Base-by-base conservation (phyloP, 2,113 vertebrate species). In the Oceanodroma tethys region DNA sequence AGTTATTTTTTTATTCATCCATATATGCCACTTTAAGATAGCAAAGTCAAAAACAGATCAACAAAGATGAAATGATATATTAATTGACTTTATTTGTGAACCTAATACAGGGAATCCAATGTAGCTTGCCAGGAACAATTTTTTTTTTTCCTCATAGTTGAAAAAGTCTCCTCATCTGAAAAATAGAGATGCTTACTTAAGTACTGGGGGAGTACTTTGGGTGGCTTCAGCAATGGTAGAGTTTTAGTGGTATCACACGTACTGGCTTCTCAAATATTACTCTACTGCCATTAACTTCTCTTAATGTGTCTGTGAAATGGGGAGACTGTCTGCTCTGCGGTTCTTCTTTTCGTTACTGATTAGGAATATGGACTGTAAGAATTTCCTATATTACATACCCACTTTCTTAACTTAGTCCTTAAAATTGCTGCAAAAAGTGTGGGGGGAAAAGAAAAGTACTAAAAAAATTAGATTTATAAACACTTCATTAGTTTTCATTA, bases 361-460 rank as follows among this genome's bases (percentile, higher is more conserved):
- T 8, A 72, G 32, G 27, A 66, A 38, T 50, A 36, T 45, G n/a
- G 5, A n/a, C 17, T 87, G 21, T 40, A 71, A 40, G 30, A 45
- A 20, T 45, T 34, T 58, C 43, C 34, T 75, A 1, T 21, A 21
- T 65, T 63, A 58, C 36, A 8, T 42, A 42, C 11, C 7, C 6
- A 12, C n/a, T 81, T 62, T 45, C 20, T 73, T 93, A 50, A 86
- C 11, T 53, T 80, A 75, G 36, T 84, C 16, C 32, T 71, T 50
- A 50, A 86, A 90, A 73, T 50, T 59, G 19, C 40, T 60, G 13
- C 23, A 45, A 40, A 32, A 82, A n/a, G 14, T n/a, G 3, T 8
- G 16, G 5, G 7, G 4, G 11, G 7, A 8, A 3, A 22, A n/a
- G n/a, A n/a, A 17, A 56, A 50, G 1, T 55, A 26, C 26, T 32